Conservation (phyloP, 2,113 vertebrate species). For the Casuarius casuarius region DNA sequence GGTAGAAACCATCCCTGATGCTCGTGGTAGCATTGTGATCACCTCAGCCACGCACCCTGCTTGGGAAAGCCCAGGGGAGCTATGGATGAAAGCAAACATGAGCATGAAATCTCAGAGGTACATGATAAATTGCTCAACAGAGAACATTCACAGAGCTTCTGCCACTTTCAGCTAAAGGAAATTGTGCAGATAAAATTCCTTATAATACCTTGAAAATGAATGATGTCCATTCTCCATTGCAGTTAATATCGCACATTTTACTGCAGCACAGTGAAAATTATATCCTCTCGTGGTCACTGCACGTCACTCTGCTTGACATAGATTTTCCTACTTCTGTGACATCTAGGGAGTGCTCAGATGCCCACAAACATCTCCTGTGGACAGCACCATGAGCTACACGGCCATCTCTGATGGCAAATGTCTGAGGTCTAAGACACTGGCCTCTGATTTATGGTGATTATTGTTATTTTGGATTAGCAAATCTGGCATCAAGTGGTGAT, state of each 20-base stretch:
- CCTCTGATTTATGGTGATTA: not conserved
- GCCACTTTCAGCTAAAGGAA: not conserved
- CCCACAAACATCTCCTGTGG: accelerated
- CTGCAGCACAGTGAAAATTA: not conserved
- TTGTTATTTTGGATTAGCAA: not conserved
- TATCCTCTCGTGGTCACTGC: not conserved
- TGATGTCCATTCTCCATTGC: not conserved
- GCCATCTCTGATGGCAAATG: not conserved
- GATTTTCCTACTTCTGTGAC: not conserved
- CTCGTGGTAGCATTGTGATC: not conserved
- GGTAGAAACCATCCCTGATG: not conserved
- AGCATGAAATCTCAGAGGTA: not conserved
- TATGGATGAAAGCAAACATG: not conserved
- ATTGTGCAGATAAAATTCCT: not conserved
- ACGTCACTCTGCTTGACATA: not conserved
- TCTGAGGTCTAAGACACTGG: not conserved
- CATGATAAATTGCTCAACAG: not conserved
- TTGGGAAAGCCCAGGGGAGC: not conserved
- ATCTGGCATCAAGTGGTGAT: not conserved
- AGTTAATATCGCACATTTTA: accelerated
- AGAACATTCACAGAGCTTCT: not conserved
- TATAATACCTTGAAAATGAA: not conserved
- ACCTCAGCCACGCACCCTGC: not conserved
- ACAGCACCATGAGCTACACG: not conserved
- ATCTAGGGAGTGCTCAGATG: not conserved